phyloP scores from a whole-genome alignment of 1,140 invertebrate species.

The Lepidurus packardi region DNA sequence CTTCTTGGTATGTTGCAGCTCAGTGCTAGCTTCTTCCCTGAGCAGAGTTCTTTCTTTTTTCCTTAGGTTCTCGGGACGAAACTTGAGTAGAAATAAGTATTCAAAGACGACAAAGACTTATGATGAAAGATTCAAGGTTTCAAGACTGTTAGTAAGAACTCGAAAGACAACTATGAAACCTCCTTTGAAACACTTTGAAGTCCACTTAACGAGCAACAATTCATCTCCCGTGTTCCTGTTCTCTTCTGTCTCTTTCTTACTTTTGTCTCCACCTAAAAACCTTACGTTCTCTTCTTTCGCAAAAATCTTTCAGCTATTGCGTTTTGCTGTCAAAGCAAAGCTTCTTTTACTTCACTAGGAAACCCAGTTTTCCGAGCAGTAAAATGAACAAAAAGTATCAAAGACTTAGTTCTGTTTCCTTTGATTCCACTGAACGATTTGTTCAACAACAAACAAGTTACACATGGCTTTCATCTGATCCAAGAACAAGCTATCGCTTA shows the following conservation, averaged over 20 bases:
- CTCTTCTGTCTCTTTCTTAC: neutral
- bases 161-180: slow-evolving; percentile 6
- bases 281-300: neutral
- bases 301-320: neutral
- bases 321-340: too few relatives aligned
- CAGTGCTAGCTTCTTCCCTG: too few relatives aligned
- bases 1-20: slow-evolving; percentile 12
- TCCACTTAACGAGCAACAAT: slow-evolving; percentile 9
- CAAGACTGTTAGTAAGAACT: neutral
- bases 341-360: too few relatives aligned
- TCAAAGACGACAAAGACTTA: neutral
- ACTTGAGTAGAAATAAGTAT: neutral
- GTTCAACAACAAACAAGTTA: too few relatives aligned
- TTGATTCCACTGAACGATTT: too few relatives aligned
- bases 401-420: too few relatives aligned
- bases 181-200: neutral
- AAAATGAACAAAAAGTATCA: too few relatives aligned
- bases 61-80: neutral
- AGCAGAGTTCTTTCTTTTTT: too few relatives aligned
- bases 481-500: too few relatives aligned
- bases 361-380: too few relatives aligned
- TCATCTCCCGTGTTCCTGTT: neutral
- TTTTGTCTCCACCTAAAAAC: neutral
- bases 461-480: too few relatives aligned
- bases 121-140: slow-evolving; percentile 8